Conservation (phyloP, 2,888 invertebrate species). For the Formica aserva region DNA sequence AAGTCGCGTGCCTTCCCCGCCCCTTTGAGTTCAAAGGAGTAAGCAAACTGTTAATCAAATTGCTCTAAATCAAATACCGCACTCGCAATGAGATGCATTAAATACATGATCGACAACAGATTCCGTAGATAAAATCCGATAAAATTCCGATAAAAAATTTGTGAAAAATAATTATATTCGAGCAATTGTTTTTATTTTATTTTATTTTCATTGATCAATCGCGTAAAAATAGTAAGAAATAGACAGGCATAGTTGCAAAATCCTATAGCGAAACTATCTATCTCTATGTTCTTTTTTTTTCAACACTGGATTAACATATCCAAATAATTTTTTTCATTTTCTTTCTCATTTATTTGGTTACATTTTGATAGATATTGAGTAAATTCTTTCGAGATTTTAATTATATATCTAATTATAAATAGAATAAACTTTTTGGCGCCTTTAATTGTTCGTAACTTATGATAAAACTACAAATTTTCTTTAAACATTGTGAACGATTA, state of each 20-base stretch:
- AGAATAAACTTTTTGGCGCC: background rate
- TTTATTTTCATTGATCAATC: background rate
- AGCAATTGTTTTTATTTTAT: background rate
- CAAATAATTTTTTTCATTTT: background rate
- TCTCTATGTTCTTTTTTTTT: background rate
- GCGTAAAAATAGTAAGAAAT: background rate
- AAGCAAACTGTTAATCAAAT: background rate
- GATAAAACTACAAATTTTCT: background rate
- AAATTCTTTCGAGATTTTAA: background rate
- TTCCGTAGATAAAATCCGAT: background rate
- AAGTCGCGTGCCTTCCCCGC: constrained; percentile 48
- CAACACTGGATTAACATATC: background rate
- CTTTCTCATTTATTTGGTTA: background rate
- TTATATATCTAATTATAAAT: background rate
- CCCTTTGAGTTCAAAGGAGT: constrained; percentile 36
- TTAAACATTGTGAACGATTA: too few relatives aligned
- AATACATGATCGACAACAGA: background rate
- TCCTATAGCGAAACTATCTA: background rate
- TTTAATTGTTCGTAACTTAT: background rate
- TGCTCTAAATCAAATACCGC: background rate
- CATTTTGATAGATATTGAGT: background rate
- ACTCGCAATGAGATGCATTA: background rate
- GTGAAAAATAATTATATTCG: background rate
- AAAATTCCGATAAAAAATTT: background rate
- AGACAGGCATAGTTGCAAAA: background rate